Evolutionary conservation across 2,797 vertebrate genomes (phyloP), one percentile per base, ranked within the genome.

Genomic region (Sylvia borin): DNA sequence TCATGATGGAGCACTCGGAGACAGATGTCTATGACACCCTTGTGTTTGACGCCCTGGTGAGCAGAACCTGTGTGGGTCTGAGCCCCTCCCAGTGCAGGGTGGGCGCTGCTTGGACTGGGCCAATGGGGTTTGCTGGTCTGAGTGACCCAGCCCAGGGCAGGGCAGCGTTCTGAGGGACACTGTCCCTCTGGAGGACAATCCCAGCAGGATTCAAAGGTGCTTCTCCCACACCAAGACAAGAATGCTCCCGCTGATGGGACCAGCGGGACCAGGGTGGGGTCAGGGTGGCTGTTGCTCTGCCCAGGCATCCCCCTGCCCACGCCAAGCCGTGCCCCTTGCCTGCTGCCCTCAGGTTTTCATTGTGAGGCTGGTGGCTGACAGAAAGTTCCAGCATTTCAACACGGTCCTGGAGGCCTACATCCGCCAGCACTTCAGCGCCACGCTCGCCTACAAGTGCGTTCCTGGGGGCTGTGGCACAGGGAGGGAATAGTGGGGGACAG

Each of bases 1-100:
- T 97, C 93, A 97, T 97, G 97, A 97, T 97, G 97, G 97, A 97
- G 88, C 82, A 97, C n/a, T 81, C 97, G 0, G 90, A 97, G 47
- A 94, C 92, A 0, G 93, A 96, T 26, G 53, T 86, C 29, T 97
- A 97, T 0, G 97, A 97, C 86, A 96, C 64, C 0, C 94, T 97
- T 1, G 82, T 97, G 64, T 97, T 97, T 42, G 97, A 97, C 0
- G 97, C 97, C 21, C 82, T 97, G 94, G 97, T 97, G 81, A 96
- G 97, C 4, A 5, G 43, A 9, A 43, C 48, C 43, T 4, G 4
- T 0, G 0, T 18, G 70, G 55, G 8, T 13, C 61, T 54, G 57
- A 65, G 22, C 36, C n/a, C 6, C 2, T 3, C 2, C 48, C 60
- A 9, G 58, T 15, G 60, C 32, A 25, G 71, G 32, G 17, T 24